Percentiles rank a stretch among this genome's conserved stretches.
These are phyloP conservation scores for Euclidia mi DNA, from an alignment of 2,888 invertebrate genomes.

Conservation along the genomic window DNA sequence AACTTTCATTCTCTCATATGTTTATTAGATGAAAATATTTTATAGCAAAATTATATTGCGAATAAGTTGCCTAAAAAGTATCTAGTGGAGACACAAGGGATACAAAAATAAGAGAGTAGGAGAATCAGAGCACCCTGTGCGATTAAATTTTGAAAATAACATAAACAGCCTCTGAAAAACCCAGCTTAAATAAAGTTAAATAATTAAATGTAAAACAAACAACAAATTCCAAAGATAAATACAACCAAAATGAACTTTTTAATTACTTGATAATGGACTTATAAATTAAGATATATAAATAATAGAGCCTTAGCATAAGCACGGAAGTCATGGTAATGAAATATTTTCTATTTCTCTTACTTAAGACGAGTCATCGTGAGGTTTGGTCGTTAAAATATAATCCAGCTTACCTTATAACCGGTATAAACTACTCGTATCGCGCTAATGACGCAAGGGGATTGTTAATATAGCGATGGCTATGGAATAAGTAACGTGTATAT, in stretches of 20 bases:
- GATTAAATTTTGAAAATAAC: too few relatives aligned
- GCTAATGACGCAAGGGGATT: not conserved
- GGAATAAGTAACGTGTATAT: not conserved
- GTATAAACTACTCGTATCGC: constrained; percentile 7
- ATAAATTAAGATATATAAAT: not conserved
- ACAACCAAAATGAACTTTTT: not conserved
- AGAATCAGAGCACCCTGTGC: too few relatives aligned
- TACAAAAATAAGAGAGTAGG: too few relatives aligned
- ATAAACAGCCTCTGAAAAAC: too few relatives aligned
- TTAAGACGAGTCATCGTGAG: constrained; percentile 3
- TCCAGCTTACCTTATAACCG: constrained; percentile 20
- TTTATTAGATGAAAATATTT: too few relatives aligned
- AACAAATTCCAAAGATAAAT: too few relatives aligned
- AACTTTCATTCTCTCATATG: too few relatives aligned
- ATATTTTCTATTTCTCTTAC: constrained; percentile 6
- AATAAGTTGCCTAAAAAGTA: too few relatives aligned
- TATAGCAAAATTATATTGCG: too few relatives aligned
- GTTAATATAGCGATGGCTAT: not conserved
- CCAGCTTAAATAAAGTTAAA: too few relatives aligned
- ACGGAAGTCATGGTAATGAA: constrained; percentile 8
- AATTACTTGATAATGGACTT: not conserved
- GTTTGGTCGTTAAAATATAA: constrained; percentile 41
- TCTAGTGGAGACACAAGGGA: too few relatives aligned
- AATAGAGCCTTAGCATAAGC: not conserved
- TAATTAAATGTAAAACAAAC: too few relatives aligned